These are phyloP conservation scores for Mechanitis messenoides DNA, from an alignment of 2,888 invertebrate species.

Conservation along the genomic window DNA sequence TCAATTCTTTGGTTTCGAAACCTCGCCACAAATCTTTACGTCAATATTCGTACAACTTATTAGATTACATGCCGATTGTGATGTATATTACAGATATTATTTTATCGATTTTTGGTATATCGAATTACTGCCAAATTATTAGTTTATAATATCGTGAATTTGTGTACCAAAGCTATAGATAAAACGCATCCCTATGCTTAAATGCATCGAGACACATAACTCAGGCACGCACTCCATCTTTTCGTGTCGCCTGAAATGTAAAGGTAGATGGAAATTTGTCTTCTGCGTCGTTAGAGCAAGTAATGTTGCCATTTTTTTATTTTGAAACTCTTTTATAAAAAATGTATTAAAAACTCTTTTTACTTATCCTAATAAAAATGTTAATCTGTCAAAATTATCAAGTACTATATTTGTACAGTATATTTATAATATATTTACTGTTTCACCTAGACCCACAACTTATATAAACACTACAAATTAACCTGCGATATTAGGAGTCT, in stretches of 20 bases:
- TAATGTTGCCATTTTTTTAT: constrained; percentile 60
- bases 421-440: background rate
- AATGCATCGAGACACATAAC: constrained; percentile 3
- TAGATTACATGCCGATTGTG: constrained; percentile 27
- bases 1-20: constrained; percentile 30
- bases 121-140: no score
- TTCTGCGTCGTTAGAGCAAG: constrained; percentile 58
- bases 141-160: background rate
- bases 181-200: constrained; percentile 3
- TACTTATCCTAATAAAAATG: no score
- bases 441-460: background rate
- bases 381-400: no score
- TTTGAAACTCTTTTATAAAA: constrained; percentile 32
- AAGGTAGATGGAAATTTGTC: constrained; percentile 59
- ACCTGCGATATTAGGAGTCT: background rate
- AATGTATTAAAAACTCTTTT: background rate
- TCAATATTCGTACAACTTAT: constrained; percentile 31
- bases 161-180: background rate
- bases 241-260: constrained; percentile 44
- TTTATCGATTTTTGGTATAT: constrained; percentile 7
- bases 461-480: background rate
- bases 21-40: constrained; percentile 28
- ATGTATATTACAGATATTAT: constrained; percentile 13
- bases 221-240: constrained; percentile 46
- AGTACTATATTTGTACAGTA: background rate